Conservation (phyloP, 2,888 invertebrate species). For the Macrophya annulata region DNA sequence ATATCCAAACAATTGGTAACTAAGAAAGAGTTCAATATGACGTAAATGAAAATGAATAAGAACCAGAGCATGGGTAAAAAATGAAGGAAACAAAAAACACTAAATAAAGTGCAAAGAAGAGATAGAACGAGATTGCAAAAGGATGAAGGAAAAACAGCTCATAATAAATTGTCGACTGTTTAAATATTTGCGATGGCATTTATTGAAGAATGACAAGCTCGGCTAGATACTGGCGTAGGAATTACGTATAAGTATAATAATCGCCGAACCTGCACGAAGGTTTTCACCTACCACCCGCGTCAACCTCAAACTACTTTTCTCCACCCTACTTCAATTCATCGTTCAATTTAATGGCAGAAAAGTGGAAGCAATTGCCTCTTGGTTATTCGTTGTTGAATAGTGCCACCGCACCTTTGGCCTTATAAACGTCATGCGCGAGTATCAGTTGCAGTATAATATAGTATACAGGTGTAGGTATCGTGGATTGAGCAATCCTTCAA, state of each 20-base stretch:
- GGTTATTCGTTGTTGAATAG: background rate
- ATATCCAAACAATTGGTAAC: constrained; percentile 26
- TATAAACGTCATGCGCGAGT: background rate
- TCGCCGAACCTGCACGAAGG: background rate
- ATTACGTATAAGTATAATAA: constrained; percentile 23
- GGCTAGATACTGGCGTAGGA: background rate
- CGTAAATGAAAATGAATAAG: background rate
- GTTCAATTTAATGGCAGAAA: constrained; percentile 39
- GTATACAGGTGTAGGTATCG: background rate
- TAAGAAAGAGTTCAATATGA: background rate
- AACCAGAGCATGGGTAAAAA: background rate
- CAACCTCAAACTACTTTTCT: constrained; percentile 11
- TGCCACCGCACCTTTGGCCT: background rate
- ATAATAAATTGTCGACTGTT: constrained; percentile 69
- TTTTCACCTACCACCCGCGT: constrained; percentile 24
- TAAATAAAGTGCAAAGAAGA: background rate
- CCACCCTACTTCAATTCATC: constrained; percentile 19
- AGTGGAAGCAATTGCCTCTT: constrained; percentile 35
- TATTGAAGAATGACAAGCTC: constrained; percentile 66
- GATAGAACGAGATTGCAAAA: constrained; percentile 1
- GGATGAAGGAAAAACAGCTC: constrained; percentile 68
- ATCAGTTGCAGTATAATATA: constrained; percentile 11
- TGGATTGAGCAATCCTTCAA: background rate
- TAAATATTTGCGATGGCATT: constrained; percentile 73
- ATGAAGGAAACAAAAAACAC: too few species aligned